These are phyloP conservation scores for Arge pagana DNA, from an alignment of 2,888 invertebrate genomes.

Conservation along the genomic window DNA sequence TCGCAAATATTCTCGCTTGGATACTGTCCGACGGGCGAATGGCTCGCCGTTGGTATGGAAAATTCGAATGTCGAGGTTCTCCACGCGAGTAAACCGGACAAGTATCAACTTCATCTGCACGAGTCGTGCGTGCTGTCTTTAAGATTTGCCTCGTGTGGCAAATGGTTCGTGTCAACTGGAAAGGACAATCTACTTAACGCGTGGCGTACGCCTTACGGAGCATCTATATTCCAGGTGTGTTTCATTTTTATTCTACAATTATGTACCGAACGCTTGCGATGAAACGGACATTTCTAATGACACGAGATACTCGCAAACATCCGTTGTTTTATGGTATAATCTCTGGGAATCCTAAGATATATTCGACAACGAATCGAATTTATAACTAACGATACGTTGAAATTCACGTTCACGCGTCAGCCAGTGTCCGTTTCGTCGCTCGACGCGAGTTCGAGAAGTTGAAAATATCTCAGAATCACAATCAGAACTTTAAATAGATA, in stretches of 20 bases:
- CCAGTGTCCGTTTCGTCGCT: too few relatives aligned
- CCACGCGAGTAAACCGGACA: conserved; percentile 87
- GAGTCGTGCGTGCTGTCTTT: conserved; percentile 96
- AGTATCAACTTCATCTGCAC: conserved; percentile 94
- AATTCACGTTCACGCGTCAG: too few relatives aligned
- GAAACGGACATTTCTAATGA: conserved; percentile 24
- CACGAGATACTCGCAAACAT: too few relatives aligned
- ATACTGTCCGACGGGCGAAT: conserved; percentile 95
- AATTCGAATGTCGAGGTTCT: conserved; percentile 96
- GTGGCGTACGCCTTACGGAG: conserved; percentile 98
- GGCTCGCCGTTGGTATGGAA: conserved; percentile 98
- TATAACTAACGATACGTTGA: too few relatives aligned
- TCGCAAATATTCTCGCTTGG: conserved; percentile 86
- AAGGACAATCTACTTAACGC: conserved; percentile 97
- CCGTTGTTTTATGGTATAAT: too few relatives aligned
- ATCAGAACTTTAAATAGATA: too few relatives aligned
- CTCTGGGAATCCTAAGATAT: too few relatives aligned
- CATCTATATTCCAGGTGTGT: conserved; percentile 94
- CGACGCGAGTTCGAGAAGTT: too few relatives aligned
- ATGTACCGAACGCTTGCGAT: too few relatives aligned
- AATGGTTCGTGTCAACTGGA: conserved; percentile 99
- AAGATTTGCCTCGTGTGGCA: conserved; percentile 93
- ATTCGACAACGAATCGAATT: too few relatives aligned
- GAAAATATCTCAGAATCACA: too few relatives aligned
- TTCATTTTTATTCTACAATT: conserved; percentile 10